These are phyloP conservation scores for Acridotheres tristis DNA, from an alignment of 2,797 vertebrate species.

Conservation along the genomic window DNA sequence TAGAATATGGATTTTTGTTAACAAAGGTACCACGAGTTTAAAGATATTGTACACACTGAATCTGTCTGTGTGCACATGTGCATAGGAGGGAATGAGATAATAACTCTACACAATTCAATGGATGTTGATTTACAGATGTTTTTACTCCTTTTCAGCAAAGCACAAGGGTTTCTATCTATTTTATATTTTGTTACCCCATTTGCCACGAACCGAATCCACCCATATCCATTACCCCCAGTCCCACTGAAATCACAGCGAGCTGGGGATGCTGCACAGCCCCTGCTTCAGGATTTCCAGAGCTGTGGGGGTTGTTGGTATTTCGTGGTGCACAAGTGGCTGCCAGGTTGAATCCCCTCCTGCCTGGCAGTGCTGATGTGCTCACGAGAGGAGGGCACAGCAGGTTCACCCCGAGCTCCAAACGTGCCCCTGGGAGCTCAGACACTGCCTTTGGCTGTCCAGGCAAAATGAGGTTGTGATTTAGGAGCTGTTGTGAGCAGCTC, in stretches of 20 bases:
- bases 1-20: neutral
- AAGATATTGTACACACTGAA: neutral
- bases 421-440: neutral
- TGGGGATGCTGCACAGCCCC: neutral
- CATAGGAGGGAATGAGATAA: neutral
- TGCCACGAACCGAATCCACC: fast-evolving
- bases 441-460: neutral
- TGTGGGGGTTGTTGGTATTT: neutral
- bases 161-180: neutral
- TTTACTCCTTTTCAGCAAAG: neutral
- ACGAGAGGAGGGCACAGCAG: neutral
- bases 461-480: conserved; percentile 8
- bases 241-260: neutral
- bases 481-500: neutral
- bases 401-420: neutral
- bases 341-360: neutral
- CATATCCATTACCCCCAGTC: fast-evolving
- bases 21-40: neutral
- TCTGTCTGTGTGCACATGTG: neutral
- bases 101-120: neutral
- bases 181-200: neutral
- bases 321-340: neutral
- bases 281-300: neutral
- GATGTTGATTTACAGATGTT: neutral
- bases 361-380: neutral